Evolutionary conservation across 2,888 invertebrate genomes (phyloP).

Genomic region (Thecophora atra): DNA sequence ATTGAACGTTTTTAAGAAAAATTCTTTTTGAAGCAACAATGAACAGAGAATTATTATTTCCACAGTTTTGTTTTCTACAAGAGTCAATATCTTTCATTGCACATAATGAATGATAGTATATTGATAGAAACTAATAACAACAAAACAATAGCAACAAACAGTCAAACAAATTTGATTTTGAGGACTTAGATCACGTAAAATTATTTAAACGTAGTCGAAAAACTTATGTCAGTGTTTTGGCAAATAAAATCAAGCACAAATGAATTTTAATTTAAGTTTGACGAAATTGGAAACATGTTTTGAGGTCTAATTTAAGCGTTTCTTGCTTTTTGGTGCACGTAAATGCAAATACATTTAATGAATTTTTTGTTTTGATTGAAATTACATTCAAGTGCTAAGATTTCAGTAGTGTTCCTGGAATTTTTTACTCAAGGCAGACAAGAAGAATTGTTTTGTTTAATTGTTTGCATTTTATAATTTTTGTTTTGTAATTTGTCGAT

Average conservation of each 20-base stretch:
- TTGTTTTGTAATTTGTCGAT: not conserved
- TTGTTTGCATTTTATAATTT: slow-evolving; percentile 1
- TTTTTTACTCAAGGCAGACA: not conserved
- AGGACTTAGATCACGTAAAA: not conserved
- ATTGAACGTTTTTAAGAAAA: no score
- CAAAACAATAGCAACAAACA: no score
- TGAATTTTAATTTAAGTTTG: slow-evolving; percentile 40
- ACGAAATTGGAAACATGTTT: slow-evolving; percentile 57
- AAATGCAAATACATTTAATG: no score
- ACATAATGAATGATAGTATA: no score
- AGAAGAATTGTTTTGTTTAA: not conserved
- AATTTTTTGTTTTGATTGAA: slow-evolving; percentile 12
- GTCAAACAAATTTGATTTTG: not conserved
- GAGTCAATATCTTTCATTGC: no score
- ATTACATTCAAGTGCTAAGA: not conserved
- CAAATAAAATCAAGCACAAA: slow-evolving; percentile 37
- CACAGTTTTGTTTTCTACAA: no score
- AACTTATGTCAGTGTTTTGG: not conserved
- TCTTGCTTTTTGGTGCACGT: no score
- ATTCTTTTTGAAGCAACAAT: no score
- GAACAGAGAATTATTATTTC: no score
- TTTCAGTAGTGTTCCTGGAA: not conserved
- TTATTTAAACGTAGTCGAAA: not conserved
- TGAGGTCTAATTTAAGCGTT: no score
- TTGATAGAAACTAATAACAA: no score